phyloP scores from a whole-genome alignment of 2,113 vertebrate species.

The Gila orcuttii region DNA sequence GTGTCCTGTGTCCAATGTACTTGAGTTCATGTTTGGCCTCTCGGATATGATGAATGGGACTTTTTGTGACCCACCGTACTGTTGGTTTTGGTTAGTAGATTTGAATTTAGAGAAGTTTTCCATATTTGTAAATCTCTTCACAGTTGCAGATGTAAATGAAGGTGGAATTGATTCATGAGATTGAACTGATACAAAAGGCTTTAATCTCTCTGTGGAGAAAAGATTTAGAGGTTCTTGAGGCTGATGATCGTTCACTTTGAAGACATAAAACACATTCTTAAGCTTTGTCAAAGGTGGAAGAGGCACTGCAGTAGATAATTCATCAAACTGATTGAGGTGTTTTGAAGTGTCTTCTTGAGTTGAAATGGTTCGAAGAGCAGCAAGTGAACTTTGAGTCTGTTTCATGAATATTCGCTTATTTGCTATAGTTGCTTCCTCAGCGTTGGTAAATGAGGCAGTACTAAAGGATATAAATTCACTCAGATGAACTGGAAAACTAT shows the following conservation, averaged over 20 bases:
- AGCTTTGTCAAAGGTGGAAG: background rate
- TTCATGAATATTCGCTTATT: conserved; percentile 11
- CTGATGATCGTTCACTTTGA: conserved; percentile 38
- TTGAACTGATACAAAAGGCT: conserved; percentile 39
- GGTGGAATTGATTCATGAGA: background rate
- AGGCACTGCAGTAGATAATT: background rate
- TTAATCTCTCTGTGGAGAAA: conserved; percentile 5
- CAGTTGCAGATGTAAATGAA: background rate
- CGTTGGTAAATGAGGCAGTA: background rate
- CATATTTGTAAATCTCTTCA: conserved; percentile 18
- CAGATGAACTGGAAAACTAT: background rate
- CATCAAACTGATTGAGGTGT: background rate
- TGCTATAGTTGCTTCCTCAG: background rate
- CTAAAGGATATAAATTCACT: conserved; percentile 3
- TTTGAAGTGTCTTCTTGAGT: conserved; percentile 5
- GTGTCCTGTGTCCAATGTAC: background rate
- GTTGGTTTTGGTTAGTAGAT: background rate
- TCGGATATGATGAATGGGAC: background rate
- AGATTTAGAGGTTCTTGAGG: background rate
- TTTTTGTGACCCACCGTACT: background rate
- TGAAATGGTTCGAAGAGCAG: background rate
- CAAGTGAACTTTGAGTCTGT: background rate
- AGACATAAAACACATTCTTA: conserved; percentile 29
- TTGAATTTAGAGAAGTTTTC: conserved; percentile 11
- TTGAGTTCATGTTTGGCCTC: conserved; percentile 5